Evolutionary conservation across 2,888 invertebrate species (phyloP).

Genomic region (Ptychoptera contaminata): DNA sequence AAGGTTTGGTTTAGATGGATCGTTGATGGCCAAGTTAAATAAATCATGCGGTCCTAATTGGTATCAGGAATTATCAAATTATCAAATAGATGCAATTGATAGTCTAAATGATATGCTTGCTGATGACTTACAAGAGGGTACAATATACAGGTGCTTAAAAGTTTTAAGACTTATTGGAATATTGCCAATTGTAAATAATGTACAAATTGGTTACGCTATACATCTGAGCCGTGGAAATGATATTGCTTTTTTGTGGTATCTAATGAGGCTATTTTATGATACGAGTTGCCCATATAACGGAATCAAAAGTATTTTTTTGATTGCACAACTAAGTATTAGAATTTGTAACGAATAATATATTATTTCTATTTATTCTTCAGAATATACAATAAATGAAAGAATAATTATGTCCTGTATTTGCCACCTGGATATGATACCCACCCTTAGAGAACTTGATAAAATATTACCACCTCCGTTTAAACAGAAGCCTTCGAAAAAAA

Average conservation of each 20-base stretch:
- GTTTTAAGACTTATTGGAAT: conserved; percentile 19
- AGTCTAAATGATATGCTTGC: conserved; percentile 14
- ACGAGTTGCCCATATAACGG: not conserved
- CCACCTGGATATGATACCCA: conserved; percentile 23
- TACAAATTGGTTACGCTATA: conserved; percentile 14
- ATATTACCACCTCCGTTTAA: conserved; percentile 16
- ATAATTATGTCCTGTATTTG: conserved; percentile 22
- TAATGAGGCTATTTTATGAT: conserved; percentile 23
- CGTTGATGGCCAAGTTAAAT: not conserved
- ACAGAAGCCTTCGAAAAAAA: not conserved
- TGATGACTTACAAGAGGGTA: conserved; percentile 21
- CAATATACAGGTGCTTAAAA: conserved; percentile 16
- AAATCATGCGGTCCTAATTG: conserved; percentile 15
- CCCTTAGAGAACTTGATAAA: conserved; percentile 21
- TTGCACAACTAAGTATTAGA: too few relatives aligned
- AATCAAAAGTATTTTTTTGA: too few relatives aligned
- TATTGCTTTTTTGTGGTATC: conserved; percentile 27
- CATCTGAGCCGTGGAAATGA: conserved; percentile 22
- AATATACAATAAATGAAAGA: conserved; percentile 22
- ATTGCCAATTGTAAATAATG: conserved; percentile 13
- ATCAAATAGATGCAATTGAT: conserved; percentile 18
- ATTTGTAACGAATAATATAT: too few relatives aligned
- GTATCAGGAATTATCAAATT: conserved; percentile 21
- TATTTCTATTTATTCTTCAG: not conserved
- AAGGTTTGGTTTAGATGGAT: too few relatives aligned